Evolutionary conservation across 2,888 invertebrate species (phyloP), one percentile per base, ranked within the genome.

Genomic region (Norana najaformis): DNA sequence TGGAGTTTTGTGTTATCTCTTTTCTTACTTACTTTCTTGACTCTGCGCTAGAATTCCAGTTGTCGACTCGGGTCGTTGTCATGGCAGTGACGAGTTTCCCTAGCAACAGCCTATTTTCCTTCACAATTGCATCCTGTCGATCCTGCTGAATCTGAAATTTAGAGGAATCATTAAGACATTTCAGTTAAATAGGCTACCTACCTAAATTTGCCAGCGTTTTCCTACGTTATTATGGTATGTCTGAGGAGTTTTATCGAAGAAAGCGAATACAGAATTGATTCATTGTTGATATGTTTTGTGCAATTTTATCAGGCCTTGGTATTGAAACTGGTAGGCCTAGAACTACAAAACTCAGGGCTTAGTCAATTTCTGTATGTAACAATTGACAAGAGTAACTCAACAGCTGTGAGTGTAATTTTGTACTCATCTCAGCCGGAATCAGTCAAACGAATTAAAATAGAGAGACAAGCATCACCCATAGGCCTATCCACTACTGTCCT

Each of bases 61-160:
- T 90, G 47, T 90, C 90, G 34, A 90, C 88, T 41, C 90, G 36
- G 30, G 83, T 90, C 34, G 90, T 90, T 36, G 90, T 90, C 89
- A 89, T 89, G 47, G 90, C 89, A 30, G 38, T 89, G 5, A 53
- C 83, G 14, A 90, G 89, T 34, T 90, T 90, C 47, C 89, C 85
- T 35, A 90, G 89, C 39, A 90, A 89, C n/a, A 83, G 23, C 37
- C 69, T 85, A 53, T 90, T 90, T 83, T 89, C 89, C 18, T 88
- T 83, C 3, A 89, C 89, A 39, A 90, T 89, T 35, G 53, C 39
- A 36, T 88, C 90, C 83, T 88, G 83, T n/a, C 89, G 53, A 36
- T 90, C 90, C 41, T 89, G 90, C 37, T 89, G 85, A 89, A 88
- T 88, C 90, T 90, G 47, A 53, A 88, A 35, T n/a, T 14, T 30